Conservation (phyloP, 2,113 vertebrate genomes). For the Ophthalmolycus amberensis region DNA sequence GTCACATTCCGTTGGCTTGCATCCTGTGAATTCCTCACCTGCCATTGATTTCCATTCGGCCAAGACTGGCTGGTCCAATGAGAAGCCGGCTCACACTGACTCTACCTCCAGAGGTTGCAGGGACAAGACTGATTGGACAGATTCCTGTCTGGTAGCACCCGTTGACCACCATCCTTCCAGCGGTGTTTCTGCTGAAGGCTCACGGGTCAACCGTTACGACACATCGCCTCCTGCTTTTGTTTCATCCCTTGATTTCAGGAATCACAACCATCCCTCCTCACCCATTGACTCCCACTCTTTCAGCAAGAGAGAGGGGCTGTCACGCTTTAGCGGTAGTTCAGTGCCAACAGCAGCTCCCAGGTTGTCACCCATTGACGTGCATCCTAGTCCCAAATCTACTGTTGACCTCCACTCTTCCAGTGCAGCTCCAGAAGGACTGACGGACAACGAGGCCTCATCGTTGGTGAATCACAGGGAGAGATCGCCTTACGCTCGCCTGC, state of each 20-base stretch:
- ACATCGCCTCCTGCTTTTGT: not conserved
- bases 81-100: not conserved
- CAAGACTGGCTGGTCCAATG: not conserved
- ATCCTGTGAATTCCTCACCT: constrained; percentile 11
- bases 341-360: not conserved
- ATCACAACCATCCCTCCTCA: not conserved
- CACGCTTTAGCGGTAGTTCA: not conserved
- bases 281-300: not conserved
- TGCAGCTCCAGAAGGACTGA: not conserved
- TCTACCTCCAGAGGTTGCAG: constrained; percentile 36
- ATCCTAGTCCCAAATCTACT: not conserved
- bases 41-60: constrained; percentile 16
- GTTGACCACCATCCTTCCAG: not conserved
- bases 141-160: not conserved
- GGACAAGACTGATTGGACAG: not conserved
- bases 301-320: not conserved
- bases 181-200: not conserved
- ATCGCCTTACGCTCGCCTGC: not conserved
- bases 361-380: not conserved
- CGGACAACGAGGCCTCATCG: rapidly evolving
- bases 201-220: not conserved
- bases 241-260: not conserved
- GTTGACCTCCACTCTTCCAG: not conserved
- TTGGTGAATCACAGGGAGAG: rapidly evolving
- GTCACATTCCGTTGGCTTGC: not conserved